Conservation (phyloP, 2,113 vertebrate genomes). For the Thalassoma bifasciatum region DNA sequence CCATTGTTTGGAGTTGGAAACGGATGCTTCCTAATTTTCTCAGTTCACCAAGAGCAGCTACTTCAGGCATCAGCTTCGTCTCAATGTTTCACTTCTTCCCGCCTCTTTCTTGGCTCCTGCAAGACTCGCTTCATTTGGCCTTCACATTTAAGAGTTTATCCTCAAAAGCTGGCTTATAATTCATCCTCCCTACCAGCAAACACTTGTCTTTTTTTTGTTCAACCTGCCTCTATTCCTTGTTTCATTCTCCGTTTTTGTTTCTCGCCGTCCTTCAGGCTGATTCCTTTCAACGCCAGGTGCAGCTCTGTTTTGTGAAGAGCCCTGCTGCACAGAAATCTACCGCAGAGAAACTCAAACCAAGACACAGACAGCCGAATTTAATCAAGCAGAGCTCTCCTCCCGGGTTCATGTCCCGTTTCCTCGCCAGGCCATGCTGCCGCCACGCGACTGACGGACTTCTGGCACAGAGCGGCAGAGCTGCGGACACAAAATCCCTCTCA, state of each 20-base stretch:
- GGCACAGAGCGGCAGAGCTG: slow-evolving; percentile 52
- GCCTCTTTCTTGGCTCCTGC: slow-evolving; percentile 22
- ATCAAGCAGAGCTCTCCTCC: slow-evolving; percentile 46
- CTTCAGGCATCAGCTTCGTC: slow-evolving; percentile 3
- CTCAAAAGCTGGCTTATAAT: slow-evolving; percentile 10
- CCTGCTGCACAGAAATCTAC: background rate
- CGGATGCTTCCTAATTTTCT: slow-evolving; percentile 5
- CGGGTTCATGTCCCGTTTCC: slow-evolving; percentile 55
- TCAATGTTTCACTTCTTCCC: background rate
- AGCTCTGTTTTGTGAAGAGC: background rate
- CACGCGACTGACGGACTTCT: slow-evolving; percentile 57
- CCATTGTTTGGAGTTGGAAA: background rate
- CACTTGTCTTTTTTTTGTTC: slow-evolving; percentile 21
- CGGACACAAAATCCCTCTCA: slow-evolving; percentile 73
- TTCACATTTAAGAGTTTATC: slow-evolving; percentile 26
- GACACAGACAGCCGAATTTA: slow-evolving; percentile 41
- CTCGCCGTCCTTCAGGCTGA: background rate
- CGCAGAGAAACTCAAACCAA: slow-evolving; percentile 23
- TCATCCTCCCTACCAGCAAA: slow-evolving; percentile 9
- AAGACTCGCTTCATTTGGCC: slow-evolving; percentile 23
- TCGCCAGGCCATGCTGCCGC: slow-evolving; percentile 57
- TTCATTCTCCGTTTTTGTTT: slow-evolving; percentile 23
- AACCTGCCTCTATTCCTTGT: background rate
- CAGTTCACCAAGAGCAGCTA: background rate
- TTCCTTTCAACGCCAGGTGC: slow-evolving; percentile 34